Evolutionary conservation across 2,113 vertebrate species (phyloP).

Genomic region (Laterallus jamaicensis): DNA sequence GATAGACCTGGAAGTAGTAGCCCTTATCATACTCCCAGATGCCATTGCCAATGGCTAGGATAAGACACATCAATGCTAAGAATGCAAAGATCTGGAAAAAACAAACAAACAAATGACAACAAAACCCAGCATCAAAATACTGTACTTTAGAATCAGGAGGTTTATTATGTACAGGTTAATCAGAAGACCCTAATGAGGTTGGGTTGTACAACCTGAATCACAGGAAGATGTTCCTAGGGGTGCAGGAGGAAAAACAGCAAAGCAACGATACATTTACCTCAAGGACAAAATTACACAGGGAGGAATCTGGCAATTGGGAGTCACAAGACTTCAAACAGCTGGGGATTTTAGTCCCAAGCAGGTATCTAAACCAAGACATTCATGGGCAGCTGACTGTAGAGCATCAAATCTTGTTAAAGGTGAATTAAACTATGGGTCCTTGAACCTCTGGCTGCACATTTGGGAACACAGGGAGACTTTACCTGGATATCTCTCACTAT

Average conservation of each 20-base stretch:
- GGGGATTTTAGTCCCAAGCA: not conserved
- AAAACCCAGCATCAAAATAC: not conserved
- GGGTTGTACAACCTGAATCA: not conserved
- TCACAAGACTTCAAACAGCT: not conserved
- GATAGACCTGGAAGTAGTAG: conserved; percentile 82
- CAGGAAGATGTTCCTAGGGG: not conserved
- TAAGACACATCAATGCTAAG: conserved; percentile 84
- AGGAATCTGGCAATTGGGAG: not conserved
- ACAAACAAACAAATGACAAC: not conserved
- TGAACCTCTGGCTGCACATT: not conserved
- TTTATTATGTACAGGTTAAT: not conserved
- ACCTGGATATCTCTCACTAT: not conserved
- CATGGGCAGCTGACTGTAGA: not conserved
- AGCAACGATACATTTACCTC: not conserved
- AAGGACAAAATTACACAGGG: not conserved
- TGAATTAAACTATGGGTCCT: not conserved
- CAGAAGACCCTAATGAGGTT: not conserved
- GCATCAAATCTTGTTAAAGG: not conserved
- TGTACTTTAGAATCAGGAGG: not conserved
- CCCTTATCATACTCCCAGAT: conserved; percentile 87
- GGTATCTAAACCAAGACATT: not conserved
- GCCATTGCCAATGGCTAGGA: conserved; percentile 86
- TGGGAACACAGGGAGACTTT: not conserved
- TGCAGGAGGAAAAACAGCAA: not conserved
- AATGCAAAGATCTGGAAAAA: conserved; percentile 86